Evolutionary conservation across 2,113 vertebrate species (phyloP), one percentile per base, ranked within the genome.

Genomic region (Eidolon helvum): DNA sequence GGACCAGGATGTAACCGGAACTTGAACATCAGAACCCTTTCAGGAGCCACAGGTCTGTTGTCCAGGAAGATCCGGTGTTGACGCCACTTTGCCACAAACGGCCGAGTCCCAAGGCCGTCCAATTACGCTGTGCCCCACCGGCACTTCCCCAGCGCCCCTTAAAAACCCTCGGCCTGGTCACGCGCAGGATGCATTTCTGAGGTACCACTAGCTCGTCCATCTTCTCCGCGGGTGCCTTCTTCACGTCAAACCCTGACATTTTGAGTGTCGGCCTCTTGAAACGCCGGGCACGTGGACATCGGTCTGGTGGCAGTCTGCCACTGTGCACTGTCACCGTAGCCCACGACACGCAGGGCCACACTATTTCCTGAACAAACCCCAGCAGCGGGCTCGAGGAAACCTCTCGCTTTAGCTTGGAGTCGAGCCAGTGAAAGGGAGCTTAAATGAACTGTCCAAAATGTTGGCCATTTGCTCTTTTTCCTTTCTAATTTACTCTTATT

Each of bases 281-380:
- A 30, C 19, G 1, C 4, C 0, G 48, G 48, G 30, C 74, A 53
- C 74, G 22, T 1, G 5, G 9, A n/a, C 30, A 9, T 77, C 15
- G 4, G 18, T n/a, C 48, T 4, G 2, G 24, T 43, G 30, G 48
- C 30, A 16, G 5, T 5, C 90, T 53, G 55, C 94, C 94, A 97
- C 91, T 93, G 82, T 91, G 63, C 35, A n/a, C 93, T 96, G 94
- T 97, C 98, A 97, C 96, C 94, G 94, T 94, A 97, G 95, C 97
- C 92, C 84, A 90, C 85, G 97, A 97, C 97, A 95, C 95, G 87
- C 83, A 78, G 95, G 93, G 89, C 96, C 95, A 84, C 96, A 94
- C 94, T 91, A 90, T 93, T 97, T 97, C 95, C 98, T 91, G 72
- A 92, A 93, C 92, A 72, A 95, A 82, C 26, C 57, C 90, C 98